These are phyloP conservation scores for Coregonus suidteri DNA, from an alignment of 2,797 vertebrate species.

Conservation along the genomic window DNA sequence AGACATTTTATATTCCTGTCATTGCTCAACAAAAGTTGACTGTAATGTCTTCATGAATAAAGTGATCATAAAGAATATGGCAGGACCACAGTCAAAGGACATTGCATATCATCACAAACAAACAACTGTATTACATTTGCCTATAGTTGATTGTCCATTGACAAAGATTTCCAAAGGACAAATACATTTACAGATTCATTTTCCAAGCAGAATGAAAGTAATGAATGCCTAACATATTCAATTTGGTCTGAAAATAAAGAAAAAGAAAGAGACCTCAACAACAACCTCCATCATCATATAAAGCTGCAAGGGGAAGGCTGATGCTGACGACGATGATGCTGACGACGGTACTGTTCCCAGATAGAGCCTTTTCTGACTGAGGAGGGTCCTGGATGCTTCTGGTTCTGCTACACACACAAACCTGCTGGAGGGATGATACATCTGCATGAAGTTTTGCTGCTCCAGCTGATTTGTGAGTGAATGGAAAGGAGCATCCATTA, in stretches of 20 bases:
- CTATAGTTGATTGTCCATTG: background rate
- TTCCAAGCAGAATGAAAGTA: background rate
- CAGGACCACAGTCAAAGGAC: background rate
- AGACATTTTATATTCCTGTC: constrained; percentile 49
- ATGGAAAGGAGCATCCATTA: background rate
- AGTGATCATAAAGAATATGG: background rate
- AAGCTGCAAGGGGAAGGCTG: background rate
- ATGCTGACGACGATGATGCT: too few relatives aligned
- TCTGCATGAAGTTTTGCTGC: constrained; percentile 46
- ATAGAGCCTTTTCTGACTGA: constrained; percentile 26
- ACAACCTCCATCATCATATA: background rate
- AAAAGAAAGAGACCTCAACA: background rate
- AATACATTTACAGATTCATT: background rate
- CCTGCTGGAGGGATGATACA: constrained; percentile 32
- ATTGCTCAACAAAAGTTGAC: constrained; percentile 44
- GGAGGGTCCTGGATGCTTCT: background rate
- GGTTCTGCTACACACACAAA: constrained; percentile 30
- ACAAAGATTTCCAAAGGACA: background rate
- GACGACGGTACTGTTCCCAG: background rate
- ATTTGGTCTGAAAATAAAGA: background rate
- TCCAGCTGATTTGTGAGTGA: constrained; percentile 13
- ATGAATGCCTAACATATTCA: background rate
- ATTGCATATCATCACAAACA: background rate
- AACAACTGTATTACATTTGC: background rate
- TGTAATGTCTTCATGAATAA: constrained; percentile 2